Evolutionary conservation across 2,888 invertebrate genomes (phyloP), one percentile per base, ranked within the genome.

Genomic region (Stramonita haemastoma): DNA sequence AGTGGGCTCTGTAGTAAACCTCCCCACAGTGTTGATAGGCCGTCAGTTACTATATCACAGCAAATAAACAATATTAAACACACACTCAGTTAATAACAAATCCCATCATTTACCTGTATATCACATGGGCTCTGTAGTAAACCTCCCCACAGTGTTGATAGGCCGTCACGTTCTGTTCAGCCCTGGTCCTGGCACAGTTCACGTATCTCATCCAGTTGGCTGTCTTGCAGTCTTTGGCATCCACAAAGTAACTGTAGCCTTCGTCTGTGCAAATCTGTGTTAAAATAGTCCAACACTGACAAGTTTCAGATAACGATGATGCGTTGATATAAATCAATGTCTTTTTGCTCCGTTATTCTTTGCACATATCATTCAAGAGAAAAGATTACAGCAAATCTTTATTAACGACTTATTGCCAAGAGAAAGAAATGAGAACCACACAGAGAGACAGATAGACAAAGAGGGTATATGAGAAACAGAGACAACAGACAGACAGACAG

Each of bases 151-250:
- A 29, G 34, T 89, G 73, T 36, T 91, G 91, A 70, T 87, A 91
- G 56, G 91, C 91, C n/a, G 91, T 91, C 83, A 91, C 85, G 87
- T 90, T 90, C 90, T 91, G 91, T 60, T 91, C 91, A 36, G 87
- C 85, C 34, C 87, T 90, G 87, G 87, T 87, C 13, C 91, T 84
- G 70, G 91, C 91, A 90, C 91, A 91, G 89, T 91, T 91, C 15
- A 90, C 91, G 86, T 81, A 91, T 57, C 91, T 66, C 91, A 91
- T 91, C 91, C 91, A 91, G 73, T 90, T 91, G 70, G 91, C 90
- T 2, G 86, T 46, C 46, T 32, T 70, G 29, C 90, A 87, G 83
- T 91, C 90, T 84, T 81, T 89, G 85, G 88, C 91, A 57, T 91
- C 90, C 17, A 91, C 90, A 90, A 91, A 91, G 57, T 91, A 89